Evolutionary conservation across 2,797 vertebrate species (phyloP).

Genomic region (Numenius phaeopus): DNA sequence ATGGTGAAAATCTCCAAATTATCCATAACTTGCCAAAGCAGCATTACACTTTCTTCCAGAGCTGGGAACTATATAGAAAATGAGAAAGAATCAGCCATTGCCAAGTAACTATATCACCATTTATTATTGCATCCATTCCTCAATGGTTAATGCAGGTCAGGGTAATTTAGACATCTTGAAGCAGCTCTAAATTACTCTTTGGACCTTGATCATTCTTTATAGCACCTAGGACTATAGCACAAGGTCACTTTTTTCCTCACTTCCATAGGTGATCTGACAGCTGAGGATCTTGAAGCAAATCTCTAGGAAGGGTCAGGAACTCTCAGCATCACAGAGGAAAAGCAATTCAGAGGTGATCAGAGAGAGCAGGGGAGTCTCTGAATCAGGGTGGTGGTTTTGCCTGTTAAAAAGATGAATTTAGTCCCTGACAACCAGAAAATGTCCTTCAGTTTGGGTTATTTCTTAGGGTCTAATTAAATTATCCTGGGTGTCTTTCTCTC

Average conservation of each 20-base stretch:
- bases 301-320: background rate
- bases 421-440: slow-evolving; percentile 62
- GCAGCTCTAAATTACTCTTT: background rate
- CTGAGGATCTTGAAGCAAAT: background rate
- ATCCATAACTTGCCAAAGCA: background rate
- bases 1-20: background rate
- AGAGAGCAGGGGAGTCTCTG: background rate
- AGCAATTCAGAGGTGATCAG: background rate
- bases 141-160: background rate
- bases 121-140: background rate
- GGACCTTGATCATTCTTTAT: background rate
- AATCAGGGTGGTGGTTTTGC: background rate
- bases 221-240: background rate
- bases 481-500: slow-evolving; percentile 35
- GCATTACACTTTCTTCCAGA: background rate
- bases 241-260: background rate
- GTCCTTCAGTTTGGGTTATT: slow-evolving; percentile 53
- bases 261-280: background rate
- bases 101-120: background rate
- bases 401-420: slow-evolving; percentile 30
- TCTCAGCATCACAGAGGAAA: background rate
- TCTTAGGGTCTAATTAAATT: slow-evolving; percentile 66
- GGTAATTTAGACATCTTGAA: background rate
- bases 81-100: background rate
- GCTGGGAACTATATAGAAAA: background rate